Percentiles rank a stretch among this genome's conserved stretches.
Conservation (phyloP, 2,888 invertebrate species). For the Noctua comes region DNA sequence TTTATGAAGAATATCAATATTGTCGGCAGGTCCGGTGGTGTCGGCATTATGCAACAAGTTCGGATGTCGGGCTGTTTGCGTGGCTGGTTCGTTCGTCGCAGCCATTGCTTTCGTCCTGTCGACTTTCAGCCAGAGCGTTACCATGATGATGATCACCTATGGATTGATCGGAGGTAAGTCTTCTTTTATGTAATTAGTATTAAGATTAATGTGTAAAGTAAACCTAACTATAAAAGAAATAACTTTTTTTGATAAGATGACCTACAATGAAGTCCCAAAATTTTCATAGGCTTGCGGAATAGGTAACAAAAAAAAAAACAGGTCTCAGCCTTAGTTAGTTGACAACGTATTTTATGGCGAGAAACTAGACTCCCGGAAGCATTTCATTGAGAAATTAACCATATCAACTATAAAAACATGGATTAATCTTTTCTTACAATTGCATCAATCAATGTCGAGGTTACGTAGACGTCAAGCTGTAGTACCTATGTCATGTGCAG, state of each 20-base stretch:
- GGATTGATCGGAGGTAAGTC: conserved; percentile 96
- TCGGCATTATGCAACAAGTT: conserved; percentile 98
- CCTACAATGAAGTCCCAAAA: neutral
- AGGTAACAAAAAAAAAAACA: neutral
- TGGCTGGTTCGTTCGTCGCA: conserved; percentile 96
- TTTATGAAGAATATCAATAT: conserved; percentile 46
- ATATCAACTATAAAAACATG: conserved; percentile 4
- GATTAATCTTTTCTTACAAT: conserved; percentile 26
- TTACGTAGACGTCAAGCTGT: conserved; percentile 16
- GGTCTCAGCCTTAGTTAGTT: neutral
- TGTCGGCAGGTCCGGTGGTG: conserved; percentile 95
- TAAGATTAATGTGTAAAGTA: neutral
- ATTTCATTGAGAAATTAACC: conserved; percentile 16
- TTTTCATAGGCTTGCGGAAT: neutral
- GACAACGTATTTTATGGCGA: conserved; percentile 1
- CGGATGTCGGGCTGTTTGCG: conserved; percentile 98
- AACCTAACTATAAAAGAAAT: neutral
- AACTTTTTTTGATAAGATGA: neutral
- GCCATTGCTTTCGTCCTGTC: conserved; percentile 96
- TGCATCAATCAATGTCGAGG: conserved; percentile 42
- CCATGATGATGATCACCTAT: conserved; percentile 97
- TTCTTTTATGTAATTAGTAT: neutral
- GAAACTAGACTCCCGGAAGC: neutral
- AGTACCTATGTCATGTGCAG: conserved; percentile 7
- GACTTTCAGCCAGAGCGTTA: conserved; percentile 96